Evolutionary conservation across 2,888 invertebrate species (phyloP), one percentile per base, ranked within the genome.

Genomic region (Caenorhabditis panamensis): DNA sequence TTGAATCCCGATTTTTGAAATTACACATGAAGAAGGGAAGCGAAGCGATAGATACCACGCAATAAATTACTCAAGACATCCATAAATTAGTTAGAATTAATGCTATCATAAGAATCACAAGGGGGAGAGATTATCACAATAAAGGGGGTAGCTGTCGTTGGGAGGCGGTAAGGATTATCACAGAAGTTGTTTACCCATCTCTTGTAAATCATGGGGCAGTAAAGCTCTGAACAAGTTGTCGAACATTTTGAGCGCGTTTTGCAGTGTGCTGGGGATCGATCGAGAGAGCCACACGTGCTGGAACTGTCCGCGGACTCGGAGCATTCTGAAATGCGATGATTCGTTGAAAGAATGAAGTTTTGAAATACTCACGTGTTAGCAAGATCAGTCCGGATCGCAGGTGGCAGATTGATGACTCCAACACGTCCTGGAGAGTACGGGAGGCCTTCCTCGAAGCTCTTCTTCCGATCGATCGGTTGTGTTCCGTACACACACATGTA

Each of bases 321-420:
- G 82, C 44, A 89, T 77, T 49, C 88, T 88, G 76, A 61, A 85
- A 84, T 11, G 8, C 2, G 4, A 13, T 18, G 3, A 31, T 8
- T 16, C 1, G n/a, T 9, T 13, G 9, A 44, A 13, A 20, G 8
- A 11, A 36, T 20, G 20, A 18, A 16, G 0, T 24, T n/a, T n/a
- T 11, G n/a, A 41, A 24, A 31, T 41, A 58, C 72, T 11, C 31
- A 93, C 93, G 93, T 93, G 91, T 94, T 94, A 20, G 94, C 94
- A 83, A 94, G 92, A 87, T 94, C 94, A n/a, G 94, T 94, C 81
- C 93, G 92, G 44, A 93, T 92, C 18, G 94, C 94, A 16, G 93
- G 92, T 20, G 93, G 93, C n/a, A 94, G 91, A 91, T 94, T 94
- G 69, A 92, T 92, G 11, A 94, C 92, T 22, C 94, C 94, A 72